Evolutionary conservation across 2,888 invertebrate species (phyloP), one percentile per base, ranked within the genome.

Genomic region (Odontocerum albicorne): DNA sequence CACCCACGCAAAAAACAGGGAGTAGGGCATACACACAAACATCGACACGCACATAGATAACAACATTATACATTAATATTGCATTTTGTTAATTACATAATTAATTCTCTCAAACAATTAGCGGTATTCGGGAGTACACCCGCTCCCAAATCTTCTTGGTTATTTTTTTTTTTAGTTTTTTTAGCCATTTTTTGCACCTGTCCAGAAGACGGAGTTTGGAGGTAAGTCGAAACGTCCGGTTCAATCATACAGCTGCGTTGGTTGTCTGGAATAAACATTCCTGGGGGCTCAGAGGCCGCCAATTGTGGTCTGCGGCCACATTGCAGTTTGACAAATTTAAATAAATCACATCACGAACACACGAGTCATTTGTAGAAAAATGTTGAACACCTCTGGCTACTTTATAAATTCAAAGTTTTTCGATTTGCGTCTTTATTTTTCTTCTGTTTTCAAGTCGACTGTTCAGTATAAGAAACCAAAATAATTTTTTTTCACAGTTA

Each of bases 221-320:
- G 87, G 84, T 92, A 92, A 76, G 91, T 90, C 77, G 92, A 90
- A 79, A 92, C 92, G 89, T 92, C 92, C 79, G 87, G 87, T 87
- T 92, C 92, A 86, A 92, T 91, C 92, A 92, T 92, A 85, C 91
- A 92, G 89, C 90, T 90, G 83, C 91, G 87, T 81, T 91, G 83
- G 70, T 90, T 87, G 79, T 92, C 92, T 80, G 92, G 92, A 85
- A 92, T 91, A 83, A 92, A 92, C 92, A 92, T 92, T 77, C 79
- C 79, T 75, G 72, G 68, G 10, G 69, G 67, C 68, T 62, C 61
- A 61, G 38, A 42, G 46, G 39, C 52, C 51, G 22, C 21, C 21
- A 44, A 16, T 12, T 7, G 13, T 21, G 51, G 35, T 13, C 22
- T 22, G 4, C 22, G 16, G 38, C 27, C 44, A 35, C 51, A 51